Base-by-base conservation (phyloP, 64 coral and sea anemone species). In the Hydrozoanthus tunicans region DNA sequence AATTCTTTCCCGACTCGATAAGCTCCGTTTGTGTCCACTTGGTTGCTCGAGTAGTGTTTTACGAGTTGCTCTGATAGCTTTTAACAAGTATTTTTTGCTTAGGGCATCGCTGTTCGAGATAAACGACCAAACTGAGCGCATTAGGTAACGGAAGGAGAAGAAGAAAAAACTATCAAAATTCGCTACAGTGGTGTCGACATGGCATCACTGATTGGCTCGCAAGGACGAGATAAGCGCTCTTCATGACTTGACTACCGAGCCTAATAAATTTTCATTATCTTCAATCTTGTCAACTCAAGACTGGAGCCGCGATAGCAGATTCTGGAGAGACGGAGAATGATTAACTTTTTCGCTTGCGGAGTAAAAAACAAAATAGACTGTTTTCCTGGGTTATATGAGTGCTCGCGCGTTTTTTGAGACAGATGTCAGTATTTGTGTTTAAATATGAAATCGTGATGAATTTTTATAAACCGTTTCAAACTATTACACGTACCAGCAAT, bases 181-280 rank as follows among this genome's bases (percentile, higher is more conserved):
- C 56, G 17, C 83, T 55, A 11, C 56, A 70, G 70, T 88, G n/a
- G 17, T 15, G 11, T 51, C 26, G 24, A 75, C 20, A 59, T n/a
- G 25, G 58, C n/a, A 9, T 88, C 70, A 13, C 17, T 88, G 65
- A 88, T 88, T 88, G 84, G 84, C 13, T 24, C 55, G 73, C 74
- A 88, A 74, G 26, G 55, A 88, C 74, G 70, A 88, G 84, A 88
- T 88, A 88, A 88, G 84, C 65, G 5, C 14, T 20, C 6, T 88
- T 70, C 54, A 24, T 27, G 24, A 88, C 70, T 88, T 56, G 56
- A 88, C 69, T 57, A 20, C 84, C 69, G 84, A 75, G 84, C 84
- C 66, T 88, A 88, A 88, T 88, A 88, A 75, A 88, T 88, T 88
- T 73, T 88, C 69, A 88, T 75, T 88, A 88, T 88, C 84, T 59